Evolutionary conservation across 2,888 invertebrate genomes (phyloP).

Genomic region (Empis stercorea): DNA sequence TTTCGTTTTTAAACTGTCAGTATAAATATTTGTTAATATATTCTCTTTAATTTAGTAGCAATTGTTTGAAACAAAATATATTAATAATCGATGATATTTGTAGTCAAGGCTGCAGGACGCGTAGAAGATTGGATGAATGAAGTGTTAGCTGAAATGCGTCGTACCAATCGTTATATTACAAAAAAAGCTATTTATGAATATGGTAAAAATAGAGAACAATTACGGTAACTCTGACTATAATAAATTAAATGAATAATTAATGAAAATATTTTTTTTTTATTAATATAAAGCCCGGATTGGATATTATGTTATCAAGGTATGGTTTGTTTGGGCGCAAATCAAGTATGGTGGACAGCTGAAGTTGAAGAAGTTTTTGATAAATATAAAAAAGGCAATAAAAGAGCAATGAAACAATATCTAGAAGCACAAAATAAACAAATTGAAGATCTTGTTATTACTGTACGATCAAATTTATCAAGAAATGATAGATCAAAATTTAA

Average conservation of each 20-base stretch:
- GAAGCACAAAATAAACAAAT: constrained; percentile 63
- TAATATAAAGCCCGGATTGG: constrained; percentile 58
- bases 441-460: constrained; percentile 66
- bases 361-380: constrained; percentile 78
- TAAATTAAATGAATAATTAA: too few relatives aligned
- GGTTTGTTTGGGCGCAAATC: constrained; percentile 73
- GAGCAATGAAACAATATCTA: constrained; percentile 84
- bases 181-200: constrained; percentile 82
- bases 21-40: too few relatives aligned
- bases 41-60: too few relatives aligned
- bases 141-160: constrained; percentile 71
- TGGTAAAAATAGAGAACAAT: constrained; percentile 54
- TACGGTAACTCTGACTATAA: too few relatives aligned
- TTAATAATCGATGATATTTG: not conserved
- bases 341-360: constrained; percentile 94
- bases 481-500: constrained; percentile 83
- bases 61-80: not conserved
- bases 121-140: constrained; percentile 90
- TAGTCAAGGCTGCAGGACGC: constrained; percentile 60
- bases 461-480: constrained; percentile 51
- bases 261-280: not conserved
- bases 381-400: constrained; percentile 55
- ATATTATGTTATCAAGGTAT: constrained; percentile 82
- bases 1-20: too few relatives aligned
- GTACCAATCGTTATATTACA: constrained; percentile 67